phyloP scores from a whole-genome alignment of 2,113 vertebrate genomes.

The Ginglymostoma cirratum region DNA sequence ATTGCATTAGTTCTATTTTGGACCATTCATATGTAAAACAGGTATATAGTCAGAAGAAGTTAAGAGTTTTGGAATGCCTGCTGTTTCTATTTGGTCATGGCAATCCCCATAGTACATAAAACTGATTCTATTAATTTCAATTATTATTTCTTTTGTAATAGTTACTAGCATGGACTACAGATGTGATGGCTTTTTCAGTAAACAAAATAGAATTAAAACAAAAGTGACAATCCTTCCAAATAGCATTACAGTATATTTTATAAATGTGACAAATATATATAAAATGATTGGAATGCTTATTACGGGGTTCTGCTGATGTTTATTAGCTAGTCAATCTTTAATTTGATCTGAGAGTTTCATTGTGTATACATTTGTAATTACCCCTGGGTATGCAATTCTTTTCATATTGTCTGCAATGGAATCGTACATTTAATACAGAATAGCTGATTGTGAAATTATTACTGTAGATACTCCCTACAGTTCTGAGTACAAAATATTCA shows the following conservation, averaged over 20 bases:
- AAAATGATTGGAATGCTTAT: neutral
- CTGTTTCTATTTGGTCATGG: neutral
- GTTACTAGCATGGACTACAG: neutral
- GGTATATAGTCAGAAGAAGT: neutral
- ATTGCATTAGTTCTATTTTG: neutral
- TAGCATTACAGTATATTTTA: neutral
- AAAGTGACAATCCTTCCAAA: neutral
- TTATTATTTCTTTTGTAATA: neutral
- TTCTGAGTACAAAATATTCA: neutral
- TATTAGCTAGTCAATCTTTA: neutral
- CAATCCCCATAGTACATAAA: neutral
- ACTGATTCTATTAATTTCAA: neutral
- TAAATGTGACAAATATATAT: neutral
- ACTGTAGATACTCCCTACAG: neutral
- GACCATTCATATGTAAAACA: neutral
- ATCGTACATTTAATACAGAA: neutral
- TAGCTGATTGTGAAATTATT: slow-evolving; percentile 8
- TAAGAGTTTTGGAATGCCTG: neutral
- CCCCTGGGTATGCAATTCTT: neutral
- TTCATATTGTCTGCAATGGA: neutral
- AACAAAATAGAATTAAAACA: slow-evolving; percentile 21
- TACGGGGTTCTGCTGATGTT: neutral
- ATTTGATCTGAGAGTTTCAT: neutral
- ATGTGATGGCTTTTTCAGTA: neutral
- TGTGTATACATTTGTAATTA: neutral